These are phyloP conservation scores for Myanophis thanlyinensis DNA, from an alignment of 2,113 vertebrate genomes.

Conservation along the genomic window DNA sequence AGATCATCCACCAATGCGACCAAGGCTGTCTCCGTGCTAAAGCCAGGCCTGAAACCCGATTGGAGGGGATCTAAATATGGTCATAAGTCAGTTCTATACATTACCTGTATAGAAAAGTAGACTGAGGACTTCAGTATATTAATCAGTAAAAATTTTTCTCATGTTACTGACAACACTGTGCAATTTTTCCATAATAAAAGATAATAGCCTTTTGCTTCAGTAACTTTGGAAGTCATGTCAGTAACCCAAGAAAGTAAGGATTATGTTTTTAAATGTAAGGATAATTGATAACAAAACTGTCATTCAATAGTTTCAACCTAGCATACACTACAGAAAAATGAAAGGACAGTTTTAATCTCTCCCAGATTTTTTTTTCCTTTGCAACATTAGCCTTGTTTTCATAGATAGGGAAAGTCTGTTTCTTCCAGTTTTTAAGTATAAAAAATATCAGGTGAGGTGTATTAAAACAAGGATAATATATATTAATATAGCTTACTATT, in stretches of 20 bases:
- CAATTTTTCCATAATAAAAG: not conserved
- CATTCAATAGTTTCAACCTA: not conserved
- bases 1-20: no score
- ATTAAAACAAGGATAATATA: not conserved
- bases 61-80: no score
- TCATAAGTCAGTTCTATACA: not conserved
- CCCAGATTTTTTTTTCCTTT: not conserved
- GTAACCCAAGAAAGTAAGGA: not conserved
- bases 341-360: not conserved
- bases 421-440: not conserved
- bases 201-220: not conserved
- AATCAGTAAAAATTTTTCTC: not conserved
- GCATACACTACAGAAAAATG: not conserved
- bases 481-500: not conserved
- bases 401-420: not conserved
- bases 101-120: not conserved
- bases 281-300: not conserved
- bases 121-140: not conserved
- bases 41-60: no score
- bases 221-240: not conserved
- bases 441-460: not conserved
- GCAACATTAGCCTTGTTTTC: not conserved
- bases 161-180: not conserved
- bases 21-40: no score
- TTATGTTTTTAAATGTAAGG: not conserved